A percentile compares a stretch with the other conserved stretches of the same genome.
Conservation (phyloP, 64 coral and sea anemone genomes). For the Hydrozoanthus tunicans region DNA sequence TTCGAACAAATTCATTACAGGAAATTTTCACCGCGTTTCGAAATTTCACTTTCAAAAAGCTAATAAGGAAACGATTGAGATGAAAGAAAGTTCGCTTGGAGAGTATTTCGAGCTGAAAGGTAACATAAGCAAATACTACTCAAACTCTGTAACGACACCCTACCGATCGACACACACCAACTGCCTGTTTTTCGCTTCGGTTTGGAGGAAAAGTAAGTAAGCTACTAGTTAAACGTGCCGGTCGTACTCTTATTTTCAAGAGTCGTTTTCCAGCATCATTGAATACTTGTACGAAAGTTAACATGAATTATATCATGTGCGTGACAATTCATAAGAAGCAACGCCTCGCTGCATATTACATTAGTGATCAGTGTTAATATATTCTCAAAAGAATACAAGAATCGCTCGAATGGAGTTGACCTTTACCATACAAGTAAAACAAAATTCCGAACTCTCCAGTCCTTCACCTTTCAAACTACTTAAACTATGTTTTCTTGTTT, state of each 20-base stretch:
- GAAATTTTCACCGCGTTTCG: no score
- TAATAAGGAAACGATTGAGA: no score
- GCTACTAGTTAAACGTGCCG: background rate
- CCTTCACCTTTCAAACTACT: no score
- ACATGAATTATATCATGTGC: constrained; percentile 1
- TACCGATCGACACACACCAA: background rate
- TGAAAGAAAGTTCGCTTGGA: background rate
- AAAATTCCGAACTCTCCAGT: no score
- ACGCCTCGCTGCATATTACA: background rate
- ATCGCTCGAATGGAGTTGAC: background rate
- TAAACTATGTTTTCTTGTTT: no score
- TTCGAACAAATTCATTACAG: no score
- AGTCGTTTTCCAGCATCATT: background rate
- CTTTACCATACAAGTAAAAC: no score
- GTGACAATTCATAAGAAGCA: background rate
- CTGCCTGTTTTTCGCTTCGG: constrained; percentile 2
- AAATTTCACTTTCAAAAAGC: no score
- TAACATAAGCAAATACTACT: background rate
- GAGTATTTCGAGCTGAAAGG: background rate
- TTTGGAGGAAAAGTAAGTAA: background rate
- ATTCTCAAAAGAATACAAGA: background rate
- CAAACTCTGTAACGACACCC: constrained; percentile 1
- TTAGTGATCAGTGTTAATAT: background rate
- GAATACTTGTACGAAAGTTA: background rate
- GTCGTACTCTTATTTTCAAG: background rate